Percentiles rank a stretch among this genome's conserved stretches.
These are phyloP conservation scores for Syritta pipiens DNA, from an alignment of 2,888 invertebrate species.

Conservation along the genomic window DNA sequence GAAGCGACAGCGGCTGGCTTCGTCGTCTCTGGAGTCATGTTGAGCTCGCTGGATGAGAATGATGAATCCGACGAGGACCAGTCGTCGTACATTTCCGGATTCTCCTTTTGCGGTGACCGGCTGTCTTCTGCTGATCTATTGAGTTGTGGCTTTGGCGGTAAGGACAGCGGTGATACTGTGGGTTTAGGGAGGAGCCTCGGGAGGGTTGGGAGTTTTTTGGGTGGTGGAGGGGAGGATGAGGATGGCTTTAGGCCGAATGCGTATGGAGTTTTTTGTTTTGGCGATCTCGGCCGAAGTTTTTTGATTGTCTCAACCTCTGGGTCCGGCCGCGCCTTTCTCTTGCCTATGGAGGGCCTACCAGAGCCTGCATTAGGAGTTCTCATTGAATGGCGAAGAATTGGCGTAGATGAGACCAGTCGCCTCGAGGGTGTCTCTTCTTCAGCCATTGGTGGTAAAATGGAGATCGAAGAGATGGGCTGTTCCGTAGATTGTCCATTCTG, in stretches of 20 bases:
- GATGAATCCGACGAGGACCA: too few species aligned
- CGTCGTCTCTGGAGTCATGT: too few species aligned
- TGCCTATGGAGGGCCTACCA: neutral
- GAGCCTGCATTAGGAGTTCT: neutral
- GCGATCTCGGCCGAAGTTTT: conserved; percentile 41
- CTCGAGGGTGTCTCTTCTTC: too few species aligned
- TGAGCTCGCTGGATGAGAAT: too few species aligned
- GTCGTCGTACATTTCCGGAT: too few species aligned
- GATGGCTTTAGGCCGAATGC: neutral
- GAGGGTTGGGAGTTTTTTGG: conserved; percentile 7
- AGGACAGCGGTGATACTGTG: neutral
- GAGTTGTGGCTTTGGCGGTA: neutral
- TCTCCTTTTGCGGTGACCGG: neutral
- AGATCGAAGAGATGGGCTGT: neutral
- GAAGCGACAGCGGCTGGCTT: too few species aligned
- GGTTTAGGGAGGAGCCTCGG: conserved; percentile 8
- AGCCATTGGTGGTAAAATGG: neutral
- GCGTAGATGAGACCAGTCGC: too few species aligned
- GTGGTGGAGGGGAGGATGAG: neutral
- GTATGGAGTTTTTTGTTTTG: conserved; percentile 24
- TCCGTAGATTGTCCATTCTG: too few species aligned
- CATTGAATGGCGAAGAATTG: neutral
- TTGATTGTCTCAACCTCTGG: conserved; percentile 20
- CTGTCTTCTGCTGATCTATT: neutral
- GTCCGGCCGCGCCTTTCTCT: conserved; percentile 7